phyloP scores from a whole-genome alignment of 2,797 vertebrate genomes.

The Aulostomus chinensis region DNA sequence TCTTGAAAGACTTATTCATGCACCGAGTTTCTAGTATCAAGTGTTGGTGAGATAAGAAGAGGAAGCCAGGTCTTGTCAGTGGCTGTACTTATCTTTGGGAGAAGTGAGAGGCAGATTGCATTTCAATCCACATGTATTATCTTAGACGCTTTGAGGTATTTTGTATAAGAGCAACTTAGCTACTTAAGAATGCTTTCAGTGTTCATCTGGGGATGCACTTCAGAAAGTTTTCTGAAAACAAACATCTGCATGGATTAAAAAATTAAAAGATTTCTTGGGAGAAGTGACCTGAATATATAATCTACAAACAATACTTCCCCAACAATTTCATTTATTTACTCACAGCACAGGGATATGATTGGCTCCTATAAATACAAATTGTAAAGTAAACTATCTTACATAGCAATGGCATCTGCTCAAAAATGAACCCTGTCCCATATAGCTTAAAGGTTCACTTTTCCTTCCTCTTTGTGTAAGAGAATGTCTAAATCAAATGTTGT shows the following conservation, averaged over 20 bases:
- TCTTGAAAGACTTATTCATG: conserved; percentile 82
- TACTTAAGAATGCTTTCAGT: conserved; percentile 84
- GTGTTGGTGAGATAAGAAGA: conserved; percentile 81
- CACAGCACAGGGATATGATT: conserved; percentile 73
- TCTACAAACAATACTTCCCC: conserved; percentile 82
- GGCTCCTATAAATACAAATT: conserved; percentile 79
- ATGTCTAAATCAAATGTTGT: conserved; percentile 80
- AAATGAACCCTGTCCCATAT: conserved; percentile 70
- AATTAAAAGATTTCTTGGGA: conserved; percentile 79
- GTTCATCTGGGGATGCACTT: conserved; percentile 82
- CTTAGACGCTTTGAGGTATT: conserved; percentile 84
- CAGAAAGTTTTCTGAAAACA: conserved; percentile 81
- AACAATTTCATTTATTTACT: conserved; percentile 77
- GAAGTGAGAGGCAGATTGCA: conserved; percentile 84
- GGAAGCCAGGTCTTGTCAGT: conserved; percentile 85
- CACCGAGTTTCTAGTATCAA: conserved; percentile 80
- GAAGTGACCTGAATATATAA: conserved; percentile 85
- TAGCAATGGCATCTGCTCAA: conserved; percentile 62
- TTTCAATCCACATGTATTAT: conserved; percentile 87
- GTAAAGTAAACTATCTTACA: conserved; percentile 79
- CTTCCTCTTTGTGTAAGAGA: conserved; percentile 74
- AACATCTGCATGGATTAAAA: conserved; percentile 84
- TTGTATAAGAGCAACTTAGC: conserved; percentile 82
- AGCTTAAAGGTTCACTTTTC: conserved; percentile 78
- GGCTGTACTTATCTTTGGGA: conserved; percentile 82